Conservation (phyloP, 2,113 vertebrate genomes). For the human (Homo sapiens) region DNA sequence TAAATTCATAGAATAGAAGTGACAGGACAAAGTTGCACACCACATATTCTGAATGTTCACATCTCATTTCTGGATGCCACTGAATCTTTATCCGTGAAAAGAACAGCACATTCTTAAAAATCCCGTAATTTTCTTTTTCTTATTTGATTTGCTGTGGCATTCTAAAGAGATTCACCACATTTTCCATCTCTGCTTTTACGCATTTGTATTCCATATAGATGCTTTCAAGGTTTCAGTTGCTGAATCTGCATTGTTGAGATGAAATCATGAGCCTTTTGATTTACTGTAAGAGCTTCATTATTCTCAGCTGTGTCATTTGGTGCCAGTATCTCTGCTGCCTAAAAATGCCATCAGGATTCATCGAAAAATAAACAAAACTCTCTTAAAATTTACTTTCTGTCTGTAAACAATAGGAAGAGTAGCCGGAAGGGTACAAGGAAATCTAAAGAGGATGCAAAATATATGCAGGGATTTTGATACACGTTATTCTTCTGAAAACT, state of each 20-base stretch:
- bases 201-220: constrained; percentile 57
- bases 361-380: constrained; percentile 64
- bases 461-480: background rate
- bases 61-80: background rate
- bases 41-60: background rate
- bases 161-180: background rate
- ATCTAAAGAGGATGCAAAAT: background rate
- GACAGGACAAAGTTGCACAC: background rate
- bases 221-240: constrained; percentile 52
- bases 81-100: constrained; percentile 16
- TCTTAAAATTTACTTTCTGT: constrained; percentile 59
- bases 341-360: constrained; percentile 62
- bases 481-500: background rate
- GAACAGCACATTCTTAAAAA: constrained; percentile 28
- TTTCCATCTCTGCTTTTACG: constrained; percentile 28
- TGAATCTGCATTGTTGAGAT: constrained; percentile 65
- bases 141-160: background rate
- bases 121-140: background rate
- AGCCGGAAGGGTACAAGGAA: background rate
- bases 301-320: constrained; percentile 64
- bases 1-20: constrained; percentile 52
- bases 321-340: constrained; percentile 26
- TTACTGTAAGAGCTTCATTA: constrained; percentile 66
- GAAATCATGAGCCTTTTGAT: constrained; percentile 69
- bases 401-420: constrained; percentile 45